phyloP scores from a whole-genome alignment of 2,113 vertebrate species.

The Cyprinus carpio region DNA sequence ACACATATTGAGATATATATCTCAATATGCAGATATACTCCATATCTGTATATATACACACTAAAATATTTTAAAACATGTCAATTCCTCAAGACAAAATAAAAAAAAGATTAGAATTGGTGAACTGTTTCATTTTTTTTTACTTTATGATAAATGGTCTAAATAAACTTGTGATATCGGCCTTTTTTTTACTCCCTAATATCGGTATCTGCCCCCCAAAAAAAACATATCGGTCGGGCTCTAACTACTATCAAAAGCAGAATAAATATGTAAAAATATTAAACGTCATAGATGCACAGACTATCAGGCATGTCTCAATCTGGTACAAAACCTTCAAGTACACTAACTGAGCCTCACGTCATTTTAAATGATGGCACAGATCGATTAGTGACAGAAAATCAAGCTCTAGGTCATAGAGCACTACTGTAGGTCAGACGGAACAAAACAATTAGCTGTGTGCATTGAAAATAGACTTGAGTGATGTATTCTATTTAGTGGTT shows the following conservation, averaged over 20 bases:
- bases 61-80: neutral
- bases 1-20: neutral
- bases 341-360: neutral
- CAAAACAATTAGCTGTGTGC: neutral
- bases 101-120: neutral
- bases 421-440: constrained; percentile 29
- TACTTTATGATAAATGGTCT: neutral
- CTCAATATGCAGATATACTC: neutral
- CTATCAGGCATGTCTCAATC: neutral
- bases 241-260: neutral
- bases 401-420: constrained; percentile 8
- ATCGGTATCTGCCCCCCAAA: too few relatives aligned
- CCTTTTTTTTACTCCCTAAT: too few relatives aligned
- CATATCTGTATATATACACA: neutral
- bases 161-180: too few relatives aligned
- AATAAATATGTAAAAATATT: neutral
- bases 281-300: constrained; percentile 4
- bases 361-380: constrained; percentile 16
- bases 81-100: neutral
- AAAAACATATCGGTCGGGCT: too few relatives aligned
- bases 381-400: constrained; percentile 33
- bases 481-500: constrained; percentile 39
- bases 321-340: neutral
- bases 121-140: too few relatives aligned
- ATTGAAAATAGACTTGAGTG: constrained; percentile 20